Percentiles rank a stretch among this genome's conserved stretches.
Evolutionary conservation across 2,113 vertebrate genomes (phyloP).

Genomic region (Castor canadensis): DNA sequence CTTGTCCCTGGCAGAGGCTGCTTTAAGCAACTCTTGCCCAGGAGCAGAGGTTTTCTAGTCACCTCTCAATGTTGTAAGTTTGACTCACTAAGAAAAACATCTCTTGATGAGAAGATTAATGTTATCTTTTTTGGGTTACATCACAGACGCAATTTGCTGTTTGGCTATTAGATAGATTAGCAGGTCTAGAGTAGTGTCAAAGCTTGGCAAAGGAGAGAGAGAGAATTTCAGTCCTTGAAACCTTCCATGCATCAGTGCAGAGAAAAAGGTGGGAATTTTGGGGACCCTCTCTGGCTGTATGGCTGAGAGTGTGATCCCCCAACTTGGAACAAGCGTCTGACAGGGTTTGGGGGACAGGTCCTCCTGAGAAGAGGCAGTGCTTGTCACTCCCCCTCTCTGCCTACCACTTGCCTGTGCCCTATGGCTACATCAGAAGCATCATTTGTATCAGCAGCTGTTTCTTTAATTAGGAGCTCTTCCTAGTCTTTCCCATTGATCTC

Average conservation of each 20-base stretch:
- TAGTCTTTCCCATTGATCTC: constrained; percentile 92
- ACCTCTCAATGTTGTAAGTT: not conserved
- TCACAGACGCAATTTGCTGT: too few relatives aligned
- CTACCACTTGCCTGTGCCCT: constrained; percentile 81
- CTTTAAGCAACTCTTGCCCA: too few relatives aligned
- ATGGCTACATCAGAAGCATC: constrained; percentile 93
- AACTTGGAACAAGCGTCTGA: not conserved
- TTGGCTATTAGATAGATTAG: not conserved
- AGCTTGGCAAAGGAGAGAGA: not conserved
- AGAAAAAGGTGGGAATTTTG: accelerated
- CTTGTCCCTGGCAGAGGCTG: too few relatives aligned
- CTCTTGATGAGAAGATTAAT: not conserved
- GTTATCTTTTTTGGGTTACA: not conserved
- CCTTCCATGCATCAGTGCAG: not conserved
- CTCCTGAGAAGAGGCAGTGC: constrained; percentile 88
- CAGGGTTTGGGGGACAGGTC: not conserved
- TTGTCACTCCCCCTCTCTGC: constrained; percentile 84
- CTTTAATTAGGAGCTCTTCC: constrained; percentile 96
- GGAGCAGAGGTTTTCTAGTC: constrained; percentile 39
- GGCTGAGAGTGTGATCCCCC: accelerated
- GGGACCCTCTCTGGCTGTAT: accelerated
- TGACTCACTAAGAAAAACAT: not conserved
- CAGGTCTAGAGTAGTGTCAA: not conserved
- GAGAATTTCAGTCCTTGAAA: not conserved
- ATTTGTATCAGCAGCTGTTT: constrained; percentile 97